A percentile compares a stretch with the other conserved stretches of the same genome.
These are phyloP conservation scores for Bambusicola thoracicus DNA, from an alignment of 2,113 vertebrate species.

Conservation along the genomic window DNA sequence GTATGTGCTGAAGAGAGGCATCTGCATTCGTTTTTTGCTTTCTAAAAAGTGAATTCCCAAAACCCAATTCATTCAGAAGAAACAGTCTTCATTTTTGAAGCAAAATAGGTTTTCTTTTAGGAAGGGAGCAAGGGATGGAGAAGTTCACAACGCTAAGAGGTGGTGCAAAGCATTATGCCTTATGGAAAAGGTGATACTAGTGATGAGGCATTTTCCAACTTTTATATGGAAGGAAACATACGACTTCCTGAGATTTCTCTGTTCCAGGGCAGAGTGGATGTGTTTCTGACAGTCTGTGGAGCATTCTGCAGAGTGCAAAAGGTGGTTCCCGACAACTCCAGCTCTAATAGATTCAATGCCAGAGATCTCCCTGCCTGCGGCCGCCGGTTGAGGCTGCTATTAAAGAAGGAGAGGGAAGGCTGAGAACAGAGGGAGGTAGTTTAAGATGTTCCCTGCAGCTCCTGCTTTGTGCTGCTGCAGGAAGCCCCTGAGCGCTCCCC, in stretches of 20 bases:
- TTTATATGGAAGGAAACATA: not conserved
- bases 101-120: not conserved
- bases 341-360: not conserved
- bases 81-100: not conserved
- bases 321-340: not conserved
- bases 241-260: not conserved
- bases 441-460: not conserved
- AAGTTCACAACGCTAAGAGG: not conserved
- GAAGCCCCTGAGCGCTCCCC: not conserved
- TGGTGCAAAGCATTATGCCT: rapidly evolving
- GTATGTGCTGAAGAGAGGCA: not conserved
- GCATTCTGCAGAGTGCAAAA: not conserved
- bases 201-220: not conserved
- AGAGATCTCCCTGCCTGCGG: not conserved
- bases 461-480: not conserved
- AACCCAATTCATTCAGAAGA: not conserved
- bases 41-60: not conserved
- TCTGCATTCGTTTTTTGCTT: not conserved
- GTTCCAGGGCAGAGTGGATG: not conserved
- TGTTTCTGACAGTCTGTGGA: not conserved
- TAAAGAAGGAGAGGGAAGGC: not conserved
- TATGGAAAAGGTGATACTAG: not conserved
- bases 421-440: not conserved
- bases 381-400: not conserved
- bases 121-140: not conserved